Conservation (phyloP, 2,888 invertebrate species). For the Zaprionus bogoriensis region DNA sequence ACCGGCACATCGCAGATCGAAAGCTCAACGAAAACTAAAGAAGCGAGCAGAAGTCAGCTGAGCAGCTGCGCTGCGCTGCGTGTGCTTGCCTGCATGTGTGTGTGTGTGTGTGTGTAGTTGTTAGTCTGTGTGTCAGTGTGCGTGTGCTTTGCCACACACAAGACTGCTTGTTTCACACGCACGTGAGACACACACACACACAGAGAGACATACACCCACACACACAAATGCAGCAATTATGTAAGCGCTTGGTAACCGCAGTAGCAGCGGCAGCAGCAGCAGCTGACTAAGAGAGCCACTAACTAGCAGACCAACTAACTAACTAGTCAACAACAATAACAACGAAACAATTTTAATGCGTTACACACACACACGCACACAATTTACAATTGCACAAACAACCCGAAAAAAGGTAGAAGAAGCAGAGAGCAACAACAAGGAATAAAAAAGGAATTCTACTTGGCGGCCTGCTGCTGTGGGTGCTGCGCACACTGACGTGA, state of each 20-base stretch:
- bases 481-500: slow-evolving; percentile 13
- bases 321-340: slow-evolving; percentile 2
- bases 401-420: not conserved
- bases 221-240: slow-evolving; percentile 40
- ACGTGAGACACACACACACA: slow-evolving; percentile 2
- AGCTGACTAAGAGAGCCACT: slow-evolving; percentile 19
- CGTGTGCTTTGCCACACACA: too few species aligned
- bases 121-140: too few species aligned
- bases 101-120: too few species aligned
- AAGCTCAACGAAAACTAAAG: slow-evolving; percentile 1
- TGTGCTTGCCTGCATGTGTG: not conserved
- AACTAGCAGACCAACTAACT: slow-evolving; percentile 11
- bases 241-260: slow-evolving; percentile 28
- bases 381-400: not conserved
- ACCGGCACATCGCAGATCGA: slow-evolving; percentile 13
- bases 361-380: not conserved
- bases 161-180: not conserved
- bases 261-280: slow-evolving; percentile 5
- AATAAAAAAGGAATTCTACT: slow-evolving; percentile 3
- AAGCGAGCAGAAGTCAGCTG: not conserved
- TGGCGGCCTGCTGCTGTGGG: not conserved
- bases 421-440: not conserved
- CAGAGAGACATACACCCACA: slow-evolving; percentile 3
- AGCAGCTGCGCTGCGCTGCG: not conserved
- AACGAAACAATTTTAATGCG: slow-evolving; percentile 12